Base-by-base conservation (phyloP, 2,113 vertebrate genomes). In the Oryzias curvinotus region DNA sequence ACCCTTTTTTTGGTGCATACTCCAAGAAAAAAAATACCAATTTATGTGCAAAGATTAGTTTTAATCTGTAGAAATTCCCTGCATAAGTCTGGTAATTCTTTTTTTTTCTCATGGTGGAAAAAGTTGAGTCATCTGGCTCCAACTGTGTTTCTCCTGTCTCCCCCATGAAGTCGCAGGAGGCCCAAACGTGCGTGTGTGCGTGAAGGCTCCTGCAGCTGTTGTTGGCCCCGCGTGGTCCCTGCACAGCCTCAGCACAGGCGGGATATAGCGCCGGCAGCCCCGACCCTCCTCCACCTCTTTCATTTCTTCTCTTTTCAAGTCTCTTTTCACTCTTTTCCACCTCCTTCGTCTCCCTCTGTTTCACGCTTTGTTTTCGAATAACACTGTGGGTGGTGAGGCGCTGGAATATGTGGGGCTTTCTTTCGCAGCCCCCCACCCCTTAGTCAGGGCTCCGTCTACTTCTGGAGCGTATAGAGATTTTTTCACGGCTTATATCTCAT, bases 351-450 rank as follows among this genome's bases (percentile, higher is more conserved):
- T 82, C 80, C 76, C 75, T 82, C 83, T 73, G 80, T 89, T 87
- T 88, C 83, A 86, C 76, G 77, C 87, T 87, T 87, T 85, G 81
- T 87, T 78, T 80, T 82, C 82, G 82, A 26, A 62, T 67, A 54
- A 76, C 82, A 74, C 77, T 63, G 81, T 85, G 87, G 84, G 87
- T 88, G 87, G 83, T 89, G 81, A 50, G 4, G 25, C 55, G 66
- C 54, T 26, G 30, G 60, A 73, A 72, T 75, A 81, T 81, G 78
- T 82, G 80, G 73, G 73, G 60, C 82, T 80, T 78, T 36, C 36
- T 36, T 36, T 36, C 36, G 36, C 36, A 36, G 36, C 36, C 36
- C 36, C 36, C 78, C 44, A 71, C 66, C 80, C 65, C 67, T 80
- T 53, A 23, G 68, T 87, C 73, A 85, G 61, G 71, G 84, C 77